Base-by-base conservation (phyloP, 2,888 invertebrate species). In the Drosophila multiciliata region DNA sequence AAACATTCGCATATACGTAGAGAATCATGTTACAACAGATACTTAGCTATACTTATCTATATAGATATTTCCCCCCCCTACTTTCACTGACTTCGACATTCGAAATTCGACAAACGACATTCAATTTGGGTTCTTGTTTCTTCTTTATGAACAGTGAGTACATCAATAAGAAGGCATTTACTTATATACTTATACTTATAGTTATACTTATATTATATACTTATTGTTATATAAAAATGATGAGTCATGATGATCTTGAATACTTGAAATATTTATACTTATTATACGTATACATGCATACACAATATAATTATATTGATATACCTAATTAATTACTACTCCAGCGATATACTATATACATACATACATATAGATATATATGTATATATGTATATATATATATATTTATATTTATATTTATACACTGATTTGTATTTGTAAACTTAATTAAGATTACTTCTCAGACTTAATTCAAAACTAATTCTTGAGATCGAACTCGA, bases 381-480 rank as follows among this genome's bases (percentile, higher is more conserved):
- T 35, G 12, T 17, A 64, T 40, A 40, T 38, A 36, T 52, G 15
- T 38, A 4, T 45, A 48, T 58, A 23, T n/a, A 33, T 40, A 50
- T 52, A 49, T 40, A 48, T 32, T 67, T 75, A 69, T 58, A 87
- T 67, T 54, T 75, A 83, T 82, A 87, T 88, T 83, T 89, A 86
- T 88, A 86, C 88, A 90, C 86, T 87, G 87, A 87, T 87, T 87
- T 82, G 75, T 86, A 83, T 82, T 83, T 85, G 87, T 83, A 87
- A 87, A 87, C 75, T 64, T 89, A 84, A 85, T 84, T 89, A 84
- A 85, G 87, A 84, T 82, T 84, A 80, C 67, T 89, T 87, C 89
- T 87, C 89, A 82, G 85, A 87, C 83, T 84, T 87, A 80, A 82
- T 78, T 80, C 69, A 78, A 83, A 78, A 68, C 69, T 68, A 68